These are phyloP conservation scores for Hoplodrina ambigua DNA, from an alignment of 2,888 invertebrate genomes.

Conservation along the genomic window DNA sequence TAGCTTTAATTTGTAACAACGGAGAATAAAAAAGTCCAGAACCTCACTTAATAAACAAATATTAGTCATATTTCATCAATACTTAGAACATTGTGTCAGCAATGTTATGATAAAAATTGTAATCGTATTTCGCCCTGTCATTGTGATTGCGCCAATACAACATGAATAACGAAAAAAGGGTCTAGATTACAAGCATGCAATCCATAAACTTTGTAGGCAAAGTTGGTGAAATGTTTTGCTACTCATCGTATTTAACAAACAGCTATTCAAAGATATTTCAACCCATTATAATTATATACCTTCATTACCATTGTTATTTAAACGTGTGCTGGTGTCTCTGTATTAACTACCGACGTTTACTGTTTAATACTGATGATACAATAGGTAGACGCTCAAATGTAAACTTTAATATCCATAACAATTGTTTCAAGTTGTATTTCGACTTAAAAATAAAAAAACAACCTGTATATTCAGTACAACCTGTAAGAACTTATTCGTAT, in stretches of 20 bases:
- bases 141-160: slow-evolving; percentile 12
- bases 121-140: slow-evolving; percentile 11
- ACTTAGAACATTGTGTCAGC: not conserved
- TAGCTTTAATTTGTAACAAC: too few species aligned
- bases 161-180: slow-evolving; percentile 7
- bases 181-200: slow-evolving; percentile 30
- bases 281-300: slow-evolving; percentile 48
- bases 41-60: slow-evolving; percentile 3
- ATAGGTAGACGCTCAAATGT: slow-evolving; percentile 12
- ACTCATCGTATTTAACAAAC: slow-evolving; percentile 57
- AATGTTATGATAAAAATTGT: slow-evolving; percentile 6
- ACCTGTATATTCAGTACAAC: slow-evolving; percentile 1
- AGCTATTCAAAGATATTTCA: slow-evolving; percentile 51
- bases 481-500: not conserved
- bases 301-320: slow-evolving; percentile 53
- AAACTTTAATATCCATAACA: not conserved
- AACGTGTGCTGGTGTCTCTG: slow-evolving; percentile 39
- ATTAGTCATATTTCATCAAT: slow-evolving; percentile 2
- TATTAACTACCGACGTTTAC: slow-evolving; percentile 22
- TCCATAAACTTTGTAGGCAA: slow-evolving; percentile 29
- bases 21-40: not conserved
- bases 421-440: not conserved
- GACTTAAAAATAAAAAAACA: slow-evolving; percentile 1
- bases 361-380: slow-evolving; percentile 23
- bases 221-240: slow-evolving; percentile 35